Base-by-base conservation (phyloP, 2,113 vertebrate species). In the Cygnus buccinator region DNA sequence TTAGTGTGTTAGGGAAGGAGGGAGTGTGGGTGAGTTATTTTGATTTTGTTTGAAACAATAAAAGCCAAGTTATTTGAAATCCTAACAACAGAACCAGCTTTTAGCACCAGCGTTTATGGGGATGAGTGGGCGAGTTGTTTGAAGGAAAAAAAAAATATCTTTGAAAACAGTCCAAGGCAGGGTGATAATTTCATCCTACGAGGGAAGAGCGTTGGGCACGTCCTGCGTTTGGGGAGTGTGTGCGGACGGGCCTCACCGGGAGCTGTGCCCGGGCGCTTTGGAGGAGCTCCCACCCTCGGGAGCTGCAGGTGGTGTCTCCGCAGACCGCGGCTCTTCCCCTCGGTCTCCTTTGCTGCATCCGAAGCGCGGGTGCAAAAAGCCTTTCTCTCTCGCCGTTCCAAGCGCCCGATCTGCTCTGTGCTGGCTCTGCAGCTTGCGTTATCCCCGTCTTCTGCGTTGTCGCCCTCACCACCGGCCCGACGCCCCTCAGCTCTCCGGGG, bases 1-100 rank as follows among this genome's bases (percentile, higher is more conserved):
- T 54, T 4, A 6, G 29, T 19, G 37, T 14, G 0, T 73, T 86
- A 55, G 10, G 77, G 91, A 86, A 92, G 41, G 85, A 92, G 95
- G 76, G 35, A 84, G 85, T 6, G 88, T 94, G 96, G 95, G 95
- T 15, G 94, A 95, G 79, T 67, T 95, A 89, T 94, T 97, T 96
- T 79, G 93, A 73, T 95, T 96, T 89, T 94, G 94, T 95, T 95
- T 96, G 96, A 86, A 96, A 96, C 96, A 96, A 96, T 96, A 94
- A 93, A 89, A 21, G 74, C 63, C 4, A 3, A 95, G 96, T 92
- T 96, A 39, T 71, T 87, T 93, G 95, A 91, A 92, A 94, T 93
- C 94, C 73, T 81, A 73, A 89, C 92, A 96, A 93, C 95, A 94
- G 96, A 94, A 50, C 77, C 93, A 74, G 96, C 96, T 97, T 94